A percentile compares a stretch with the other conserved stretches of the same genome.
Conservation (phyloP, 2,888 invertebrate genomes). For the Amiota mariae region DNA sequence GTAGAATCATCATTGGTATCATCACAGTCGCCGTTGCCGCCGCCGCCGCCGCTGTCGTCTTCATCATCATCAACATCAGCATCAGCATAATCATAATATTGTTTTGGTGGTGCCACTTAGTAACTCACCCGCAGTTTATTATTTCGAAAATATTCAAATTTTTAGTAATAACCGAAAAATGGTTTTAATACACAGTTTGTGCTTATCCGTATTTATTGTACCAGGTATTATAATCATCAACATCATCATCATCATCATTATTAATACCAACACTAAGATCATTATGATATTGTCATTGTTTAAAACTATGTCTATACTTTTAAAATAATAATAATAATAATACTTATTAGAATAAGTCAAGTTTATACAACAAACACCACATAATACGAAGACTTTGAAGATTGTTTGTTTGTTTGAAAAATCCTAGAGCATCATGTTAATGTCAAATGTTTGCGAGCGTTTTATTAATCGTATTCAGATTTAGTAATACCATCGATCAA, state of each 20-base stretch:
- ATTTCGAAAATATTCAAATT: slow-evolving; percentile 72
- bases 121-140: slow-evolving; percentile 72
- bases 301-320: neutral
- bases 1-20: slow-evolving; percentile 41
- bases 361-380: too few relatives aligned
- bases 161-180: slow-evolving; percentile 67
- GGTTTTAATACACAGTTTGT: slow-evolving; percentile 54
- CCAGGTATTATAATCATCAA: neutral
- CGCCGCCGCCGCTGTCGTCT: slow-evolving; percentile 31
- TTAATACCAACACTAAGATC: neutral
- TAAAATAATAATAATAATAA: neutral
- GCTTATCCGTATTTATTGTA: slow-evolving; percentile 27
- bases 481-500: too few relatives aligned
- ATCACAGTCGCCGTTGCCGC: too few relatives aligned
- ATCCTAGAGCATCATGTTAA: too few relatives aligned
- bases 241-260: neutral
- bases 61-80: slow-evolving; percentile 39
- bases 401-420: too few relatives aligned
- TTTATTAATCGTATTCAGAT: too few relatives aligned
- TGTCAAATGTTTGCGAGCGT: too few relatives aligned
- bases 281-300: neutral
- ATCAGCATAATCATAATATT: slow-evolving; percentile 25
- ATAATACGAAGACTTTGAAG: too few relatives aligned
- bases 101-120: slow-evolving; percentile 58
- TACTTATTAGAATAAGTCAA: too few relatives aligned